A percentile compares a stretch with the other conserved stretches of the same genome.
phyloP scores from a whole-genome alignment of 2,113 vertebrate species.

The Andinoacara biseriatus region DNA sequence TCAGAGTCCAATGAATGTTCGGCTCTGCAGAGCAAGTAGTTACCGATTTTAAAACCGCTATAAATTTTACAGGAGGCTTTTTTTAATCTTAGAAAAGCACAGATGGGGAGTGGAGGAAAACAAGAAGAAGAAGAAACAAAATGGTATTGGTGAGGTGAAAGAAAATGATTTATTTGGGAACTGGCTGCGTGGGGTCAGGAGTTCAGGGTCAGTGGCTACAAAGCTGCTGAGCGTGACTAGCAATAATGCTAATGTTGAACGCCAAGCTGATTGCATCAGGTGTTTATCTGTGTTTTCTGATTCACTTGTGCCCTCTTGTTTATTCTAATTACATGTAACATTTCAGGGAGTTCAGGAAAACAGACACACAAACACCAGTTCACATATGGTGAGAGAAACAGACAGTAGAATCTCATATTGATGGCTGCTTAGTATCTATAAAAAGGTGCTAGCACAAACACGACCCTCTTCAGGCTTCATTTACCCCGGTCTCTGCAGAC shows the following conservation, averaged over 20 bases:
- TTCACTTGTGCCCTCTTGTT: neutral
- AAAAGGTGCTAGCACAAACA: neutral
- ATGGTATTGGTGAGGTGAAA: neutral
- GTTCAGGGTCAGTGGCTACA: conserved; percentile 9
- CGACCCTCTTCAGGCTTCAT: neutral
- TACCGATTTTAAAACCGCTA: conserved; percentile 7
- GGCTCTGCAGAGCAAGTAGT: neutral
- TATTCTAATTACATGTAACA: conserved; percentile 2
- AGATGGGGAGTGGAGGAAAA: neutral
- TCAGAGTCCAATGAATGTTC: conserved; percentile 20
- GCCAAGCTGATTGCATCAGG: neutral
- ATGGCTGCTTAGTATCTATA: conserved; percentile 22
- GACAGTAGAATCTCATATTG: neutral
- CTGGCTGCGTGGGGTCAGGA: conserved; percentile 20
- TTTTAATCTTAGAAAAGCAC: neutral
- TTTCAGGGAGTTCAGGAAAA: neutral
- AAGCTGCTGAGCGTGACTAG: conserved; percentile 26
- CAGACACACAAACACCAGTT: neutral
- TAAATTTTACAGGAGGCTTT: neutral
- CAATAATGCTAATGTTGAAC: conserved; percentile 24
- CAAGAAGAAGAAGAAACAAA: neutral
- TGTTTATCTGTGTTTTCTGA: neutral
- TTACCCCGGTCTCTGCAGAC: neutral
- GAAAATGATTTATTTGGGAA: neutral
- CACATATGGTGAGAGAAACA: neutral